phyloP scores from a whole-genome alignment of 2,888 invertebrate genomes.

The Drosophila infuscata region DNA sequence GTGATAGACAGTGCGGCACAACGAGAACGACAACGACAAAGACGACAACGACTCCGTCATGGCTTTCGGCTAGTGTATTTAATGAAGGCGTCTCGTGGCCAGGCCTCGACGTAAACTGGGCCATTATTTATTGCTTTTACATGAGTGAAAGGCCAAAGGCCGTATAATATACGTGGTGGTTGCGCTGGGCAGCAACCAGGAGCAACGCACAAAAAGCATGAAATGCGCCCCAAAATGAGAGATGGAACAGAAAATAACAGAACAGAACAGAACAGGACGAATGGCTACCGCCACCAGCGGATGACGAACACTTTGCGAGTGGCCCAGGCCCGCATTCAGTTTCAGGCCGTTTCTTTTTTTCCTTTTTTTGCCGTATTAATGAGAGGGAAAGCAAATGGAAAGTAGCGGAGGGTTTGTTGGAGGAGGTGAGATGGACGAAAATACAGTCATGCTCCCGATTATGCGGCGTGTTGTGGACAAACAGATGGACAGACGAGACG shows the following conservation, averaged over 20 bases:
- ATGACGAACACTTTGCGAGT: constrained; percentile 60
- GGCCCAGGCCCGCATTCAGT: constrained; percentile 19
- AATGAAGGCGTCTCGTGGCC: constrained; percentile 43
- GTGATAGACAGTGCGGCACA: constrained; percentile 42
- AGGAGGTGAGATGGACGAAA: constrained; percentile 4
- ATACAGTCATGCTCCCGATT: constrained; percentile 56
- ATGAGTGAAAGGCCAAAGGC: constrained; percentile 60
- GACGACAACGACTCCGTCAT: constrained; percentile 12
- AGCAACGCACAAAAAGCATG: constrained; percentile 12
- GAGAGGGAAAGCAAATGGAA: constrained; percentile 17
- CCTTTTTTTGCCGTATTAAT: constrained; percentile 60
- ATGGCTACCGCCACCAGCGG: constrained; percentile 41
- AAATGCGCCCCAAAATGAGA: constrained; percentile 40
- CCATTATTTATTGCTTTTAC: constrained; percentile 74
- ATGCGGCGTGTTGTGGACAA: constrained; percentile 49
- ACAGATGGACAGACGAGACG: constrained; percentile 25
- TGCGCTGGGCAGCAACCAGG: neutral
- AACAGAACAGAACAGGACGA: constrained; percentile 28
- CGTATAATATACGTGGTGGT: constrained; percentile 12
- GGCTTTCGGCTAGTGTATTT: constrained; percentile 30
- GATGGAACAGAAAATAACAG: constrained; percentile 22
- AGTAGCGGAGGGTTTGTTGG: neutral
- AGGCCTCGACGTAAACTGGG: constrained; percentile 59
- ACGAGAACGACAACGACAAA: constrained; percentile 1
- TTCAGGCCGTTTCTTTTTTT: neutral